These are phyloP conservation scores for Tillus elongatus DNA, from an alignment of 2,888 invertebrate species.

Conservation along the genomic window DNA sequence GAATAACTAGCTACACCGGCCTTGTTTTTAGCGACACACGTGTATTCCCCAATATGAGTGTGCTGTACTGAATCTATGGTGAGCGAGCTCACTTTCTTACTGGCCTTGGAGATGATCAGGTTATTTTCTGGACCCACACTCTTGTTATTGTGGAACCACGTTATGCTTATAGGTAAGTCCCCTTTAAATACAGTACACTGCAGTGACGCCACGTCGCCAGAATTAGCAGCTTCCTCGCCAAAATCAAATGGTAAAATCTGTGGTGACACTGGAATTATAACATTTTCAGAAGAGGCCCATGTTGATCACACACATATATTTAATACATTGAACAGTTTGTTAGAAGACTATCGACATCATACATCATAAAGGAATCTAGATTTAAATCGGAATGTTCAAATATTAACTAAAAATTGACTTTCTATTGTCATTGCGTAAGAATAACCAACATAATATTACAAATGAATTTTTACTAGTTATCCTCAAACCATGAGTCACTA, in stretches of 20 bases:
- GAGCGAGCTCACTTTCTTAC: slow-evolving; percentile 53
- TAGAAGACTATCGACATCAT: no score
- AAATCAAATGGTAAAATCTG: slow-evolving; percentile 36
- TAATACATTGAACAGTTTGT: no score
- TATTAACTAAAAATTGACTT: no score
- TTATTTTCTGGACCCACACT: slow-evolving; percentile 44
- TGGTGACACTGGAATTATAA: slow-evolving; percentile 35
- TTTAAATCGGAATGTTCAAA: no score
- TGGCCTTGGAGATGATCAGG: slow-evolving; percentile 47
- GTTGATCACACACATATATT: no score
- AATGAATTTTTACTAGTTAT: no score
- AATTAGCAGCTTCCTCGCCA: slow-evolving; percentile 52
- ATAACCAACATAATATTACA: no score
- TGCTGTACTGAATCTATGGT: slow-evolving; percentile 50
- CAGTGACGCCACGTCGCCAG: slow-evolving; percentile 58
- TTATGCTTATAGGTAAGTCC: slow-evolving; percentile 60
- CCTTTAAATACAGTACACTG: slow-evolving; percentile 61
- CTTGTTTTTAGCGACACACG: slow-evolving; percentile 47
- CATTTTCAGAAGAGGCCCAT: no score
- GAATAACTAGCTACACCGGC: slow-evolving; percentile 60
- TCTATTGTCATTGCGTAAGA: no score
- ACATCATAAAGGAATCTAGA: no score
- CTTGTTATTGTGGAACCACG: slow-evolving; percentile 62
- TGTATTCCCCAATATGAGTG: slow-evolving; percentile 49
- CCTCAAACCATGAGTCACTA: no score